Percentiles rank a stretch among this genome's conserved stretches.
phyloP scores from a whole-genome alignment of 1,140 invertebrate genomes.

The Matsumurasca onukii region DNA sequence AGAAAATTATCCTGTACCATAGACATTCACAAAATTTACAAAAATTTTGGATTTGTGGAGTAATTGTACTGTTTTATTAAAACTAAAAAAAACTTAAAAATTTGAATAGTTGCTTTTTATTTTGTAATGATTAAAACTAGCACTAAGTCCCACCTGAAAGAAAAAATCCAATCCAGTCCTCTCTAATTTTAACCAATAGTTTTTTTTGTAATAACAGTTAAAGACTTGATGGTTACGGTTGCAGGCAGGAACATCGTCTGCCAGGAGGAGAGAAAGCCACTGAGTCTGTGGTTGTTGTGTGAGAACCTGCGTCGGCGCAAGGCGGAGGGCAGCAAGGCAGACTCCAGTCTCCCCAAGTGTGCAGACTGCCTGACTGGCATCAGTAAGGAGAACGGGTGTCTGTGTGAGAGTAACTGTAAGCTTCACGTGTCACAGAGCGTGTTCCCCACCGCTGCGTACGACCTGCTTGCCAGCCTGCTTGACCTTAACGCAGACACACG shows the following conservation, averaged over 20 bases:
- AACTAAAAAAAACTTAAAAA: too few species aligned
- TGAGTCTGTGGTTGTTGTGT: conserved; percentile 57
- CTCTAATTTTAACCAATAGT: too few species aligned
- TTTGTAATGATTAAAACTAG: too few species aligned
- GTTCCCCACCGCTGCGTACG: conserved; percentile 70
- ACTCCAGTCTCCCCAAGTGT: neutral
- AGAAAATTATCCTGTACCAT: too few species aligned
- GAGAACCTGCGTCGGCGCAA: conserved; percentile 45
- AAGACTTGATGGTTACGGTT: too few species aligned
- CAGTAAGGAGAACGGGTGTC: conserved; percentile 9
- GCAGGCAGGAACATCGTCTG: conserved; percentile 58
- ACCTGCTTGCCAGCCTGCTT: conserved; percentile 71
- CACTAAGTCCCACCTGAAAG: too few species aligned
- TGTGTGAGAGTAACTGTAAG: conserved; percentile 25
- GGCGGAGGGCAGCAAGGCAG: neutral
- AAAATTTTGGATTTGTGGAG: too few species aligned
- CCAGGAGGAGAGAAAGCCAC: conserved; percentile 51
- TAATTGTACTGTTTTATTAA: too few species aligned
- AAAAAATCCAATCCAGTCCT: too few species aligned
- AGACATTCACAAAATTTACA: too few species aligned
- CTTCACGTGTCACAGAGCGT: conserved; percentile 17
- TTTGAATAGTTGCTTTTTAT: too few species aligned
- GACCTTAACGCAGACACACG: conserved; percentile 73
- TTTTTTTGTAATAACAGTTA: too few species aligned
- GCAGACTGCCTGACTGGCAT: neutral